These are phyloP conservation scores for Burhinus oedicnemus DNA, from an alignment of 2,113 vertebrate genomes.

Conservation along the genomic window DNA sequence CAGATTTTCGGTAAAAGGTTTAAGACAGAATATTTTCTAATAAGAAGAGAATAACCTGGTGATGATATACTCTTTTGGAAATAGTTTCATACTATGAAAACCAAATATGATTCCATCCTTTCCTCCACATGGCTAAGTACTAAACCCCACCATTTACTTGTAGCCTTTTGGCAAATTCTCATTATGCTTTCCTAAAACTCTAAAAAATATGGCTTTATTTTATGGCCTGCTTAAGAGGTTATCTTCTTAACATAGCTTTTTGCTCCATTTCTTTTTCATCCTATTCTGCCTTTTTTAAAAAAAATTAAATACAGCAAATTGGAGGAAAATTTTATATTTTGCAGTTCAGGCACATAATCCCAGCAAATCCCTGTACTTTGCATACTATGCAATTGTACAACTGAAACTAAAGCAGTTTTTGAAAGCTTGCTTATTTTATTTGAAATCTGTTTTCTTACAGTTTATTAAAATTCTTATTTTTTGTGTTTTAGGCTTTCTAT, in stretches of 20 bases:
- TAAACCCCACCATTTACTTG: not conserved
- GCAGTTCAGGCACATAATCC: not conserved
- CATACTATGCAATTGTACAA: not conserved
- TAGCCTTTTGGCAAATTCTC: not conserved
- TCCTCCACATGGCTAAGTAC: not conserved
- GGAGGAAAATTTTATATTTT: not conserved
- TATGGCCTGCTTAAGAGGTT: not conserved
- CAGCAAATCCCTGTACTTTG: not conserved
- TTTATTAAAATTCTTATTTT: not conserved
- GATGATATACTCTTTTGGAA: not conserved
- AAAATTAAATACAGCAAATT: not conserved
- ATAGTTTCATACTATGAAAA: not conserved
- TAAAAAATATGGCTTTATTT: not conserved
- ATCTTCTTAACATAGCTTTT: not conserved
- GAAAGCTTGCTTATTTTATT: not conserved
- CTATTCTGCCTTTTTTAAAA: not conserved
- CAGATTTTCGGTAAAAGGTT: not conserved
- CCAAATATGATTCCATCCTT: not conserved
- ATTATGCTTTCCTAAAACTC: not conserved
- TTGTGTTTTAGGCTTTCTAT: constrained; percentile 72
- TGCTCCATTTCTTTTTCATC: not conserved
- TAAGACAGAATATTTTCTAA: not conserved
- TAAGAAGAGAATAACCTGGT: not conserved
- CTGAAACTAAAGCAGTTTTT: not conserved
- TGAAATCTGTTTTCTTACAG: not conserved